Evolutionary conservation across 2,113 vertebrate genomes (phyloP), one percentile per base, ranked within the genome.

Genomic region (Rana temporaria): DNA sequence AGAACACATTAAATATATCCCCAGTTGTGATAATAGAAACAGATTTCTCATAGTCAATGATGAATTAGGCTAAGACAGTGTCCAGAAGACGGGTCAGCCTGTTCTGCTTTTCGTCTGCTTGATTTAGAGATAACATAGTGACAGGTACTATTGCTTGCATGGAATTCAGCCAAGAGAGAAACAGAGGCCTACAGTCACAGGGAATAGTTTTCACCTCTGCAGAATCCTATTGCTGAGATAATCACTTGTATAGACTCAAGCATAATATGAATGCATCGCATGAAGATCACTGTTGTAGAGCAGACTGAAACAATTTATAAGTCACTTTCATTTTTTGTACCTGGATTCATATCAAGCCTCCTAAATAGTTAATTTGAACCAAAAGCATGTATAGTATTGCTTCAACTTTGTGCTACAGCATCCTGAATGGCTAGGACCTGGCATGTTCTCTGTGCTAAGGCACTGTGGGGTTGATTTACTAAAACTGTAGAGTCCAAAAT

Each of bases 41-140:
- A 74, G 79, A 82, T 82, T 82, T 73, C 60, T 82, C 69, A 75
- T 75, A 82, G 70, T 74, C 80, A 75, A 65, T 82, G 80, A 82
- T 75, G 80, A 74, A 82, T 82, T 82, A 75, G n/a, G 71, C n/a
- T 42, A 56, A 66, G 70, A 82, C 57, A 62, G 62, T 75, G 70
- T 82, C 80, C 80, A 82, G 80, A 82, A 82, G 53, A 67, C 60
- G 34, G 62, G 80, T 65, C 70, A 67, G 38, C 52, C 48, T 62
- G 42, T 22, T 38, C 80, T 82, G 80, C 6, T 82, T 73, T 66
- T 56, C 20, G 56, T 82, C 70, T 74, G 32, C 52, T 52, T 67
- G 70, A 82, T 82, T 82, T 75, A 75, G 70, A 74, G 80, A 82
- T 82, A 65, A 32, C 62, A 56, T 34, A 19, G n/a, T 74, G 80